Conservation (phyloP, 2,113 vertebrate genomes). For the Eptesicus fuscus region DNA sequence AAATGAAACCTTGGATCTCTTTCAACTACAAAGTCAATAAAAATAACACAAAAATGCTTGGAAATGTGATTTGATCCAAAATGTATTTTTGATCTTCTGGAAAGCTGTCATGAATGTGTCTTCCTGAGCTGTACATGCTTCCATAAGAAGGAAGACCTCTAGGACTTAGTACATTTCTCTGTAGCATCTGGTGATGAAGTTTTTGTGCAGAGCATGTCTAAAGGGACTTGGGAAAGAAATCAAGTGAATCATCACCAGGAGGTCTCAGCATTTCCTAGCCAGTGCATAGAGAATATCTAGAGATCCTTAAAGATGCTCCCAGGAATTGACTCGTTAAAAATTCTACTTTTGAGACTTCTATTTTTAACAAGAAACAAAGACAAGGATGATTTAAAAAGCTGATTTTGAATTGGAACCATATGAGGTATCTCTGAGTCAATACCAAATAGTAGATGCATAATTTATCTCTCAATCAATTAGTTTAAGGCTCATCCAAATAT, state of each 20-base stretch:
- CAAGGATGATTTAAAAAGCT: not conserved
- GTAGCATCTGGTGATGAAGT: not conserved
- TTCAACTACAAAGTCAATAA: slow-evolving; percentile 22
- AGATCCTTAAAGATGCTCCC: not conserved
- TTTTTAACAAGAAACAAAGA: not conserved
- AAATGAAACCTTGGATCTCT: not conserved
- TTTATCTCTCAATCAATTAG: not conserved
- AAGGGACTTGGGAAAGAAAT: not conserved
- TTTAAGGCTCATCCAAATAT: not conserved
- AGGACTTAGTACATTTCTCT: not conserved
- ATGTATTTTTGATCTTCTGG: not conserved
- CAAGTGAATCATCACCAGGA: not conserved
- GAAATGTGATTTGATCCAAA: not conserved
- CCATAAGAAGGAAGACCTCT: not conserved
- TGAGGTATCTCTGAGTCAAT: not conserved
- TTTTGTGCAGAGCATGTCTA: no score
- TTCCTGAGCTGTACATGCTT: not conserved
- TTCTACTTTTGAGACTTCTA: not conserved
- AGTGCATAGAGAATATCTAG: not conserved
- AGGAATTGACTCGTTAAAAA: not conserved
- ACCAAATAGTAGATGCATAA: not conserved
- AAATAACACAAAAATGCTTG: not conserved
- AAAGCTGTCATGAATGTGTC: not conserved
- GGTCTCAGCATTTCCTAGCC: not conserved
- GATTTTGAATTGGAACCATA: not conserved